Evolutionary conservation across 2,797 vertebrate species (phyloP), one percentile per base, ranked within the genome.

Genomic region (Gymnopithys bicolor): DNA sequence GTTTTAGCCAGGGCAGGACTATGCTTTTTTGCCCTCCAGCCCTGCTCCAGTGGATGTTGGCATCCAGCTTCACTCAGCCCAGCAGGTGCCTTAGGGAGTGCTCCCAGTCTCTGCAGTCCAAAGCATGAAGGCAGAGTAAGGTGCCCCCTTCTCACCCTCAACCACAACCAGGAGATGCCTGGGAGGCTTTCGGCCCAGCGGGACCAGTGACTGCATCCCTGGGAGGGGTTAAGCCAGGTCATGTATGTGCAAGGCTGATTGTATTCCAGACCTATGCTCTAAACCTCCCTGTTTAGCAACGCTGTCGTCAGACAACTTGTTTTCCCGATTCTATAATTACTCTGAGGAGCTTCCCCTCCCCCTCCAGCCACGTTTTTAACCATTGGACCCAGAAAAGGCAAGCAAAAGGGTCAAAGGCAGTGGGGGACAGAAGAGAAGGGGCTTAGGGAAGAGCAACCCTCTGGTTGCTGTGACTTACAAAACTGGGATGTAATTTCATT

Each of bases 251-350:
- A 37, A 78, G 80, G 92, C 92, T 94, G 95, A 94, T 94, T 95
- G 96, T 96, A 96, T 97, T 97, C 96, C 96, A 95, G 89, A 93
- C 94, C 95, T 93, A 92, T 96, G 95, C 94, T 96, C 95, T 97
- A 93, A 97, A 95, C 89, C 69, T 96, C 95, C 83, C 91, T 86
- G 90, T 97, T 97, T 97, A 96, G 95, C 93, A 96, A 94, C 68
- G 30, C 93, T 97, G 95, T 97, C 96, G 84, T 97, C 96, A 96
- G 92, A 96, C 94, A 92, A 84, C 96, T 97, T 97, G 96, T 97
- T 97, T 97, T 97, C 94, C 84, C 49, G 19, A 96, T 96, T 97
- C 96, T 97, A 97, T 97, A 97, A 97, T 96, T 97, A 97, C 94
- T 69, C 68, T 7, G 17, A 92, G 71, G 84, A 94, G 84, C 90